Percentiles rank a stretch among this genome's conserved stretches.
These are phyloP conservation scores for Mastomys natalensis DNA, from an alignment of 2,113 vertebrate genomes.

Conservation along the genomic window DNA sequence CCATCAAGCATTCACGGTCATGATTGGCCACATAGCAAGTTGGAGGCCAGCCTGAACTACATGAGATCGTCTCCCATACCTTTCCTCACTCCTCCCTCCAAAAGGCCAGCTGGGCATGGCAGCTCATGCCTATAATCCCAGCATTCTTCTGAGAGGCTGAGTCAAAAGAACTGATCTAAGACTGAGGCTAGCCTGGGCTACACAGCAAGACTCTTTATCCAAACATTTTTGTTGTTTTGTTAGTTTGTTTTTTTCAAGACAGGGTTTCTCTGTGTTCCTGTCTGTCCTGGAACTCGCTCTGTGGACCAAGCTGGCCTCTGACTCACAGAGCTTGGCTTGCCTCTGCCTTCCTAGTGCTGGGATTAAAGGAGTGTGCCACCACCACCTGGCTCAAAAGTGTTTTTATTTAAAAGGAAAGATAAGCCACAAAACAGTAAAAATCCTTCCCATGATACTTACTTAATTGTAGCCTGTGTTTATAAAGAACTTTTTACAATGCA, in stretches of 20 bases:
- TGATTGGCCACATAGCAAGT: background rate
- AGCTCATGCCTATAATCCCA: background rate
- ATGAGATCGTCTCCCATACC: background rate
- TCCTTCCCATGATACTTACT: background rate
- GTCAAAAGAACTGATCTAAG: background rate
- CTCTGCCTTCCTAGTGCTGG: background rate
- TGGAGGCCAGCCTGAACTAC: background rate
- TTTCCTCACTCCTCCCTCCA: background rate
- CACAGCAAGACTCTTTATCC: background rate
- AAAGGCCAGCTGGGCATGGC: background rate
- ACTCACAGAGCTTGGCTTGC: background rate
- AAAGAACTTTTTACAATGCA: background rate
- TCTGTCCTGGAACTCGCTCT: background rate
- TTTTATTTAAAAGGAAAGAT: background rate
- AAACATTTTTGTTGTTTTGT: background rate
- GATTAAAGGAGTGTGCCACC: background rate
- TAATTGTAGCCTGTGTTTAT: background rate
- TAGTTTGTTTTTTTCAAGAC: background rate
- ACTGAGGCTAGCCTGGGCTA: background rate
- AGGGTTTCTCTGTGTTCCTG: background rate
- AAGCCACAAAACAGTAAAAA: background rate
- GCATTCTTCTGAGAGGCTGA: background rate
- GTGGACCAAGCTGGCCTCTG: background rate
- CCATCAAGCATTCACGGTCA: background rate
- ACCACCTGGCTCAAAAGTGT: background rate